phyloP scores from a whole-genome alignment of 1,140 invertebrate species.

The Drosophila subobscura region DNA sequence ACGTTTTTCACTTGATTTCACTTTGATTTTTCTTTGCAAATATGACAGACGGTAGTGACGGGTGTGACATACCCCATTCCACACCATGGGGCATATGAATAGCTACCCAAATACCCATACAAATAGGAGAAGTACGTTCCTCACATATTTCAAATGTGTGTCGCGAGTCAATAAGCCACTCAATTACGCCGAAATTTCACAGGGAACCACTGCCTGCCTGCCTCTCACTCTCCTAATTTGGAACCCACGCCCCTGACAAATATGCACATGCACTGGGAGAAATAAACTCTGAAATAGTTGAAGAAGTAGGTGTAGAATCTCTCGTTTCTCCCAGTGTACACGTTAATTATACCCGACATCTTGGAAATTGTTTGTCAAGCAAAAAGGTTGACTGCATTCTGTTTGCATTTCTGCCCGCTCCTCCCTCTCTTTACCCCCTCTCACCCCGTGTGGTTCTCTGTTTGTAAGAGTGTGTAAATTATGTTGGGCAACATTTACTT shows the following conservation, averaged over 20 bases:
- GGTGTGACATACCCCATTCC: no score
- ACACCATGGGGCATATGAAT: constrained; percentile 15
- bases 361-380: constrained; percentile 44
- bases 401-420: constrained; percentile 54
- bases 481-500: constrained; percentile 75
- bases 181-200: constrained; percentile 75
- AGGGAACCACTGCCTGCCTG: constrained; percentile 12
- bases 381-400: constrained; percentile 77
- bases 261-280: no score
- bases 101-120: constrained; percentile 14
- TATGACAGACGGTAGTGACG: constrained; percentile 30
- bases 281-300: no score
- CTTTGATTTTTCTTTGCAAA: constrained; percentile 38
- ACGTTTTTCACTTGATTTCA: no score
- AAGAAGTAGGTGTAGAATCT: no score
- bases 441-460: background rate
- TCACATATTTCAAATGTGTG: constrained; percentile 32
- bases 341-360: constrained; percentile 72
- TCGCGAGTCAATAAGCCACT: constrained; percentile 68
- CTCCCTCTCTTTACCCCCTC: background rate
- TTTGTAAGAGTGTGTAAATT: constrained; percentile 64
- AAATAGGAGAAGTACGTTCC: constrained; percentile 17
- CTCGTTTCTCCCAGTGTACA: no score
- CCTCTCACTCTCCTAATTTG: constrained; percentile 6
- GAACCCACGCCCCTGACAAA: no score